Conservation (phyloP, 2,888 invertebrate species). For the Scaptomyza reducta region DNA sequence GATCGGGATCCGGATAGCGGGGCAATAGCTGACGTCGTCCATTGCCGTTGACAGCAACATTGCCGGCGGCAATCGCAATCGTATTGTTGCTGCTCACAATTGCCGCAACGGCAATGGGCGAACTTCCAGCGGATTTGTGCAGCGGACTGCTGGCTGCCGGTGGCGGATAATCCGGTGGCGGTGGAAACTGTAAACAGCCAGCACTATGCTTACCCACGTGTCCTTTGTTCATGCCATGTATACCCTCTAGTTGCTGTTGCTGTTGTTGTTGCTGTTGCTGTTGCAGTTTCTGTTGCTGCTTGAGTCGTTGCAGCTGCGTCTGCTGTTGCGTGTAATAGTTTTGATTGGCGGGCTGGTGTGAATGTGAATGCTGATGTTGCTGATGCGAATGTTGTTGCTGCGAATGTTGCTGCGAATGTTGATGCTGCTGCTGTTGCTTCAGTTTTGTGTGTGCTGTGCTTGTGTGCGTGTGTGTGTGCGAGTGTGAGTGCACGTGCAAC, state of each 20-base stretch:
- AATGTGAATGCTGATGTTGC: slow-evolving; percentile 44
- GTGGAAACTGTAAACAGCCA: slow-evolving; percentile 87
- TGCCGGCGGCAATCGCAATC: background rate
- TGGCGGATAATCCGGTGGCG: slow-evolving; percentile 88
- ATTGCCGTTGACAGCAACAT: slow-evolving; percentile 29
- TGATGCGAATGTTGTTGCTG: slow-evolving; percentile 21
- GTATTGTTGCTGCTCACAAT: slow-evolving; percentile 34
- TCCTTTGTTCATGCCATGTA: slow-evolving; percentile 42
- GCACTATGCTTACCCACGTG: slow-evolving; percentile 60
- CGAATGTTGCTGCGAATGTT: slow-evolving; percentile 27
- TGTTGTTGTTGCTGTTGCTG: slow-evolving; percentile 43
- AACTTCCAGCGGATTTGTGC: slow-evolving; percentile 37
- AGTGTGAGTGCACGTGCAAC: slow-evolving; percentile 42
- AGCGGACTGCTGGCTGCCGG: slow-evolving; percentile 42
- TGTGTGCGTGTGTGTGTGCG: slow-evolving; percentile 14
- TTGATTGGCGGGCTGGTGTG: slow-evolving; percentile 69
- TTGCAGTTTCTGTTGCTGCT: slow-evolving; percentile 51
- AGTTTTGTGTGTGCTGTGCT: background rate
- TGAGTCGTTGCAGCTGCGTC: slow-evolving; percentile 63
- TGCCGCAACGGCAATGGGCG: slow-evolving; percentile 39
- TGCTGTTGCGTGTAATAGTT: slow-evolving; percentile 73
- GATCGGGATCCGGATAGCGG: slow-evolving; percentile 82
- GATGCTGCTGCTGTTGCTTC: slow-evolving; percentile 38
- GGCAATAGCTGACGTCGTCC: slow-evolving; percentile 76
- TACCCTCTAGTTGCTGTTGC: slow-evolving; percentile 46